Evolutionary conservation across 1,140 invertebrate species (phyloP).

Genomic region (Anoplolepis gracilipes): DNA sequence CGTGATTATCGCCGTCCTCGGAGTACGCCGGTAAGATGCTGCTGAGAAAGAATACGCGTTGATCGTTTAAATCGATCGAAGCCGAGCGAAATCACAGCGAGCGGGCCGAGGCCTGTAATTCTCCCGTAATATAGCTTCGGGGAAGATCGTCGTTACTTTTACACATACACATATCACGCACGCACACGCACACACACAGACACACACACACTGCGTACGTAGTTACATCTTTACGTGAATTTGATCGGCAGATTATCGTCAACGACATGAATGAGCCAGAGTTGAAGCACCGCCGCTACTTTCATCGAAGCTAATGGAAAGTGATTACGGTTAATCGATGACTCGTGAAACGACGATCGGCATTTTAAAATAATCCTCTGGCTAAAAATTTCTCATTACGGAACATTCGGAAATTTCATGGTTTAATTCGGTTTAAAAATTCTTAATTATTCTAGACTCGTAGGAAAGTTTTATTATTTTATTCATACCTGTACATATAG

Average conservation of each 20-base stretch:
- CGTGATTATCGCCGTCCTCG: conserved; percentile 3
- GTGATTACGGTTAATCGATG: conserved; percentile 11
- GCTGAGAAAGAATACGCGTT: conserved; percentile 14
- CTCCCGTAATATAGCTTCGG: conserved; percentile 1
- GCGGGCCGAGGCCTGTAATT: conserved; percentile 26
- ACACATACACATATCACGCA: not conserved
- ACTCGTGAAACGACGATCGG: not conserved
- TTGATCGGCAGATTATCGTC: conserved; percentile 38
- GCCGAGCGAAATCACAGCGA: conserved; percentile 23
- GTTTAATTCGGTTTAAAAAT: too few relatives aligned
- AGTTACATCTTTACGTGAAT: conserved; percentile 13
- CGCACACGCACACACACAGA: too few relatives aligned
- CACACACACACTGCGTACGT: not conserved
- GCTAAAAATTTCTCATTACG: not conserved
- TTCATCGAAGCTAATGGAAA: conserved; percentile 34
- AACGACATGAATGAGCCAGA: not conserved
- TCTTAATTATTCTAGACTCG: too few relatives aligned
- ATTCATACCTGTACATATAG: too few relatives aligned
- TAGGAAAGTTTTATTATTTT: too few relatives aligned
- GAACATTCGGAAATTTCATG: too few relatives aligned
- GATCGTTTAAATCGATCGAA: conserved; percentile 30
- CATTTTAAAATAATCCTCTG: not conserved
- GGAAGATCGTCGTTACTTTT: not conserved
- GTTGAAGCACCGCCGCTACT: not conserved
- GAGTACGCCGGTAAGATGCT: not conserved